These are phyloP conservation scores for Glaucomys volans DNA, from an alignment of 2,113 vertebrate genomes.

Conservation along the genomic window DNA sequence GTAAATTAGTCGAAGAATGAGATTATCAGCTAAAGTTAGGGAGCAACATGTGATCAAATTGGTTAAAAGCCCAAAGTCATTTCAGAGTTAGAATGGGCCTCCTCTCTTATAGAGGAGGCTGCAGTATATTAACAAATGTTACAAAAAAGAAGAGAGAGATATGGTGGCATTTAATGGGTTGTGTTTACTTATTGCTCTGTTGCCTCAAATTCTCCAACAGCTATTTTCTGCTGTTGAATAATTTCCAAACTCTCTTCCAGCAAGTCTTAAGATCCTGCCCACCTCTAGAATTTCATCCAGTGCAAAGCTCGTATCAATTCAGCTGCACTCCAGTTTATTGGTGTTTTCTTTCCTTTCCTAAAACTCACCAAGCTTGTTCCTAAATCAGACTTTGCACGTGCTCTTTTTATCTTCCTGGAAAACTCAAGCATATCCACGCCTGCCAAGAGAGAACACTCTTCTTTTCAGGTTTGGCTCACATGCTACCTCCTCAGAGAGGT, in stretches of 20 bases:
- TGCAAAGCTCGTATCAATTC: not conserved
- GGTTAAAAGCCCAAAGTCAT: not conserved
- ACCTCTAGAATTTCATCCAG: not conserved
- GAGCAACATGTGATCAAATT: slow-evolving; percentile 33
- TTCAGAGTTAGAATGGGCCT: slow-evolving; percentile 9
- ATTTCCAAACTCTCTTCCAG: not conserved
- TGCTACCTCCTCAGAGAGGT: not conserved
- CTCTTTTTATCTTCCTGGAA: not conserved
- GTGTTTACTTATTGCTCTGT: not conserved
- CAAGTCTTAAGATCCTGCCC: not conserved
- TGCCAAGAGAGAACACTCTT: not conserved
- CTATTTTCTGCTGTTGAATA: not conserved
- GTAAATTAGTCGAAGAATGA: slow-evolving; percentile 12
- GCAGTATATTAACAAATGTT: slow-evolving; percentile 38
- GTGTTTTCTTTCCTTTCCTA: not conserved
- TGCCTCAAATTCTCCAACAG: slow-evolving; percentile 39
- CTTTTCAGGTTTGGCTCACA: not conserved
- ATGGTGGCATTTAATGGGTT: not conserved
- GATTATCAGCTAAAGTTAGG: not conserved
- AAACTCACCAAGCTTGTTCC: slow-evolving; percentile 6
- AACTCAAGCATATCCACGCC: not conserved
- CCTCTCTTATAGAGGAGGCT: not conserved
- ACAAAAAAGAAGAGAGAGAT: not conserved
- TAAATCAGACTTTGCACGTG: not conserved
- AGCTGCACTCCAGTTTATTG: not conserved